A percentile compares a stretch with the other conserved stretches of the same genome.
phyloP scores from a whole-genome alignment of 2,113 vertebrate genomes.

The Felis catus region DNA sequence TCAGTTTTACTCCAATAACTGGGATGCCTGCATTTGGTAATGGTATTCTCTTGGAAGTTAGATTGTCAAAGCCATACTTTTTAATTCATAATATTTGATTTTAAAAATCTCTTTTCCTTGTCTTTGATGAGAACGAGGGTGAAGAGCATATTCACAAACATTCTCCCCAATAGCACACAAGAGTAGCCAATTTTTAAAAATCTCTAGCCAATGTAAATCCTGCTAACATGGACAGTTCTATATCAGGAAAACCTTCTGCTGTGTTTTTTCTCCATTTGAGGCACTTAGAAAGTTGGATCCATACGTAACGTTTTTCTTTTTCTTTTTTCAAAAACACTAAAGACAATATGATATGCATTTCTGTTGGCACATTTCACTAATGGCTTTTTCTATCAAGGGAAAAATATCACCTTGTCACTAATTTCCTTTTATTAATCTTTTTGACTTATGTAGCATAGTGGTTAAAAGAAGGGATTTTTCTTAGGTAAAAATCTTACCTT shows the following conservation, averaged over 20 bases:
- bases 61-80: background rate
- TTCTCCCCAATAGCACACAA: background rate
- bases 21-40: background rate
- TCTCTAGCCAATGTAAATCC: background rate
- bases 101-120: background rate
- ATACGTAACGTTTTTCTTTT: background rate
- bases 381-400: background rate
- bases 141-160: background rate
- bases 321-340: background rate
- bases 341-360: background rate
- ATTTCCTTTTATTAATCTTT: background rate
- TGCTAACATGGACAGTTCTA: background rate
- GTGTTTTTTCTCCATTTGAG: background rate
- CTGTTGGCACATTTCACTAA: background rate
- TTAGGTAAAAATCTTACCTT: background rate
- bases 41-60: background rate
- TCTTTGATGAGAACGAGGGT: background rate
- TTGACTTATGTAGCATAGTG: background rate
- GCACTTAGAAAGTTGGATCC: background rate
- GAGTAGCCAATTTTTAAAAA: background rate
- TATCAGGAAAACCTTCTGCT: background rate
- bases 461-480: background rate
- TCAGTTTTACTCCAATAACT: background rate
- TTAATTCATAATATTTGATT: background rate
- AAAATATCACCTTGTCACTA: background rate